Evolutionary conservation across 2,888 invertebrate genomes (phyloP), one percentile per base, ranked within the genome.

Genomic region (Phyllotreta striolata): DNA sequence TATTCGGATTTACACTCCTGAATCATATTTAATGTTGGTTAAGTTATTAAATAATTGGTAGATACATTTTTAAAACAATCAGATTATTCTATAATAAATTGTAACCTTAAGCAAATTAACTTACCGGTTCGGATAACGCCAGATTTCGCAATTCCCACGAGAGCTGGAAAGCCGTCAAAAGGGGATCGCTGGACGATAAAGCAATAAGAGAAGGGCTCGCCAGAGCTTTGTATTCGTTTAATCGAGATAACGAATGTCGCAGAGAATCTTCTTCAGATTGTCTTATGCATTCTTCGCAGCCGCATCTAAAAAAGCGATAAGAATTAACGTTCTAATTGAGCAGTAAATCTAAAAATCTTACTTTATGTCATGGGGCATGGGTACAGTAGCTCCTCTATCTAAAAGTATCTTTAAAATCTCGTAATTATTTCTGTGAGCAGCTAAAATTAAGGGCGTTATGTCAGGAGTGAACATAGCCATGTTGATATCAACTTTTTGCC

Each of bases 161-260:
- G 51, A 98, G 84, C 79, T 97, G 92, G 79, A 98, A 98, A 10
- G 98, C 94, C 0, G 96, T 96, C 70, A 96, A 84, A 59, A 98
- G 88, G 0, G 97, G 98, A 83, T 98, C 98, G 63, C 88, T 90
- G 6, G 95, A 95, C 38, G 95, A 96, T 39, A 97, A 83, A 0
- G 96, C 95, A 70, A 98, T 97, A 55, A 98, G 87, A 0, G 96
- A 96, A 0, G 98, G 96, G 76, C 95, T 95, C 0, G 96, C 91
- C 58, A 98, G 82, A 0, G 97, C 97, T 67, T 91, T 88, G 83
- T 97, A 98, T 74, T 95, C 93, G 78, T 97, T 96, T 55, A 98
- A 90, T 24, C 97, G 88, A 0, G 95, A 92, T 60, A 94, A 83
- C 0, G 96, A 96, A 77, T 95, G 89, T 55, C 93, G 85, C 68